Evolutionary conservation across 2,888 invertebrate genomes (phyloP), one percentile per base, ranked within the genome.

Genomic region (Apodemia zela): DNA sequence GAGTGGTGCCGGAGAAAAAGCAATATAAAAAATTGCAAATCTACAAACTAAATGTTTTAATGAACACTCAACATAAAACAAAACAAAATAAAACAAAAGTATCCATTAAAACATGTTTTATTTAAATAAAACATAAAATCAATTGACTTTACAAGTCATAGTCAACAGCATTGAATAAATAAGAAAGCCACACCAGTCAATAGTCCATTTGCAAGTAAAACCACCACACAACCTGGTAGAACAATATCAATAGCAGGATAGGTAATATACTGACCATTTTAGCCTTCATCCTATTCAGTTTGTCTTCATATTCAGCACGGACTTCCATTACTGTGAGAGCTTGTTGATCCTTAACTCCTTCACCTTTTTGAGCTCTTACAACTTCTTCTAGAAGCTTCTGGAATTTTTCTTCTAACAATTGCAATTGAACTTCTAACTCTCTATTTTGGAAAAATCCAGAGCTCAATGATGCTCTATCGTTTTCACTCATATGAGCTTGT

Each of bases 271-370:
- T 93, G 91, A 96, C 96, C 96, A 96, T 96, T 93, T 95, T 95
- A 61, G 93, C 92, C 80, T 96, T 97, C 93, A 96, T 95, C 81
- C 95, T 93, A 75, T 95, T 95, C 75, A 97, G 85, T 85, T 96
- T 96, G 70, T 93, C 93, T 74, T 95, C 96, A 76, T 96, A 94
- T 75, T 95, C 95, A 21, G 87, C 89, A 63, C 94, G 89, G 5
- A 95, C 87, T 64, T 94, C 93, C 78, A 89, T 87, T 57, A 93
- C 79, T 0, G 89, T 87, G 59, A 78, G 69, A 1, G 82, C 75
- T 64, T 82, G 84, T 6, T 77, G 66, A 51, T 82, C 84, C 59
- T 72, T 76, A 0, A 79, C 79, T 1, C 82, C 81, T 17, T 84
- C 84, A 0, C 78, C 81, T 18, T 75, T 80, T 64, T 71, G 73